These are phyloP conservation scores for Drosophila mauritiana DNA, from an alignment of 1,140 invertebrate genomes.

Conservation along the genomic window DNA sequence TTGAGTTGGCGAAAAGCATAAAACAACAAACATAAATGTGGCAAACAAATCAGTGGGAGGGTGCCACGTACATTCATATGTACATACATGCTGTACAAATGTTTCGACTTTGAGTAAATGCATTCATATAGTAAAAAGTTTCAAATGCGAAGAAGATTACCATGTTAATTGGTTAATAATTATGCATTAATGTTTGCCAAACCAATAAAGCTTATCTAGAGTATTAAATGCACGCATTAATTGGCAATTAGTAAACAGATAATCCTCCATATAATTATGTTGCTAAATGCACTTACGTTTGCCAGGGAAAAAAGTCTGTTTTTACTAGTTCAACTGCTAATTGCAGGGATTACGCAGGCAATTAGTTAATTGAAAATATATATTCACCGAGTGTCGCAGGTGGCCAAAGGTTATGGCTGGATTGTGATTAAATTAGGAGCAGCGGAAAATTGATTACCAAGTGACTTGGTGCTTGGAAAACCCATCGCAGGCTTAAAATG, in stretches of 20 bases:
- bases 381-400: constrained; percentile 14
- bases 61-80: neutral
- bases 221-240: neutral
- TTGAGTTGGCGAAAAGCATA: constrained; percentile 26
- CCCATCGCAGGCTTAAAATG: constrained; percentile 30
- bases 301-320: neutral
- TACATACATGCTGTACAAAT: neutral
- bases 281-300: neutral
- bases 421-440: constrained; percentile 30
- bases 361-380: constrained; percentile 9
- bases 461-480: constrained; percentile 15
- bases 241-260: neutral
- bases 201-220: neutral
- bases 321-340: neutral
- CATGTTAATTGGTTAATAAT: too few species aligned
- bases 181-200: constrained; percentile 5
- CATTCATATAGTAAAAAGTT: neutral
- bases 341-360: neutral
- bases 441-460: constrained; percentile 37
- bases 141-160: too few species aligned
- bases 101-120: neutral
- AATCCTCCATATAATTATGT: neutral
- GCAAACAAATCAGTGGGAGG: constrained; percentile 19
- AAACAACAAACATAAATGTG: constrained; percentile 40
- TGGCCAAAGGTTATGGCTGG: constrained; percentile 7